These are phyloP conservation scores for Erebia palarica DNA, from an alignment of 2,888 invertebrate species.

Conservation along the genomic window DNA sequence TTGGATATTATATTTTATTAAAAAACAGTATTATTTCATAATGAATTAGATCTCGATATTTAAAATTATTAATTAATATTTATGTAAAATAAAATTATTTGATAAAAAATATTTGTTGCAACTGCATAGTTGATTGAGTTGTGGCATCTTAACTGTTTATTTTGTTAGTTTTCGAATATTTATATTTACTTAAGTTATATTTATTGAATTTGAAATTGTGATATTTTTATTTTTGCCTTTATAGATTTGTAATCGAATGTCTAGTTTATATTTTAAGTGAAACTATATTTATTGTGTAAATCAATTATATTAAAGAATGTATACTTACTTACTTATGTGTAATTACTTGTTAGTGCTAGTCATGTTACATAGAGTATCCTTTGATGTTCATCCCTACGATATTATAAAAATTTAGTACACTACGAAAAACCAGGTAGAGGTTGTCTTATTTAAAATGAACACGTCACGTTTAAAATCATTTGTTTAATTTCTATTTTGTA, in stretches of 20 bases:
- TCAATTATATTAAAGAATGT: conserved; percentile 11
- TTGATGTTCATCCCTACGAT: conserved; percentile 11
- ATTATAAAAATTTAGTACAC: background rate
- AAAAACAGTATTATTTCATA: conserved; percentile 35
- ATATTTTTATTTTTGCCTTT: conserved; percentile 31
- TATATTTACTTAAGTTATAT: conserved; percentile 26
- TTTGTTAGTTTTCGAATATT: conserved; percentile 26
- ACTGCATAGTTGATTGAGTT: background rate
- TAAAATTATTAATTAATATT: conserved; percentile 13
- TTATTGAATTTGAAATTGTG: conserved; percentile 28
- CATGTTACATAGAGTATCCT: conserved; percentile 30
- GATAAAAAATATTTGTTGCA: background rate
- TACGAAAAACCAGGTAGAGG: background rate
- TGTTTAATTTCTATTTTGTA: too few relatives aligned
- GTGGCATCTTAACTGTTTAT: conserved; percentile 16
- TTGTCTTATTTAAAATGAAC: too few relatives aligned
- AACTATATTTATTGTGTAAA: conserved; percentile 14
- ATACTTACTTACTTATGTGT: too few relatives aligned
- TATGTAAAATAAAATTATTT: conserved; percentile 7
- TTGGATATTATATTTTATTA: conserved; percentile 26
- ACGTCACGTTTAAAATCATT: too few relatives aligned
- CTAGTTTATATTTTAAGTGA: conserved; percentile 23
- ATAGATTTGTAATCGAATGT: conserved; percentile 17
- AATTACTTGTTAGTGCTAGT: conserved; percentile 41
- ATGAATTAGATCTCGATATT: conserved; percentile 18